Evolutionary conservation across 1,140 invertebrate genomes (phyloP), one percentile per base, ranked within the genome.

Genomic region (Zaprionus taronus): DNA sequence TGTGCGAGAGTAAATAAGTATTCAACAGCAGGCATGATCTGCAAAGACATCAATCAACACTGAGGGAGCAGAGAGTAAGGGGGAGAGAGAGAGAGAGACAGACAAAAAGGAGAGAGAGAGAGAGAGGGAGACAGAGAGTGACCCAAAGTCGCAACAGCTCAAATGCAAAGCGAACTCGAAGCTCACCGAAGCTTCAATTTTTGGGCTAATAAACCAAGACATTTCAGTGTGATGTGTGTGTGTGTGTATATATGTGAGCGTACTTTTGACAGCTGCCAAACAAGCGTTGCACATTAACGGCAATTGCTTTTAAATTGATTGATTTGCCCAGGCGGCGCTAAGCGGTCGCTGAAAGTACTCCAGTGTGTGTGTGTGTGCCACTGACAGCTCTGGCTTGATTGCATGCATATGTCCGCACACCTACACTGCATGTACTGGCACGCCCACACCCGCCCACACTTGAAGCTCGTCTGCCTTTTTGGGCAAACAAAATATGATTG

Each of bases 261-360:
- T 41, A 60, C 63, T 49, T 67, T 80, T 89, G 84, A 87, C 85
- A 87, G 84, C 84, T 87, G 84, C 85, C 85, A 87, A 84, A 84
- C 81, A 84, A 81, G 83, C 81, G 81, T 89, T 87, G 81, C 84
- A 90, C 84, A 87, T 87, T 87, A 87, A 89, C 84, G 86, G 84
- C 85, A 87, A 87, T 89, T 87, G 84, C 84, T 87, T 89, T 87
- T 87, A 87, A 87, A 87, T 87, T 87, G 84, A 87, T 87, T 87
- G 84, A 87, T 87, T 87, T 87, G 85, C 84, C 66, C 81, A 81
- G 78, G 47, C 69, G 56, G 73, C 66, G 80, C 72, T 83, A 83
- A 87, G 68, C 82, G 55, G 65, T 60, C 24, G 26, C 44, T 22
- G 47, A 36, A 12, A 38, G 58, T 53, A 61, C 53, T 58, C 61